Conservation (phyloP, 2,113 vertebrate species). For the Donacobius atricapilla region DNA sequence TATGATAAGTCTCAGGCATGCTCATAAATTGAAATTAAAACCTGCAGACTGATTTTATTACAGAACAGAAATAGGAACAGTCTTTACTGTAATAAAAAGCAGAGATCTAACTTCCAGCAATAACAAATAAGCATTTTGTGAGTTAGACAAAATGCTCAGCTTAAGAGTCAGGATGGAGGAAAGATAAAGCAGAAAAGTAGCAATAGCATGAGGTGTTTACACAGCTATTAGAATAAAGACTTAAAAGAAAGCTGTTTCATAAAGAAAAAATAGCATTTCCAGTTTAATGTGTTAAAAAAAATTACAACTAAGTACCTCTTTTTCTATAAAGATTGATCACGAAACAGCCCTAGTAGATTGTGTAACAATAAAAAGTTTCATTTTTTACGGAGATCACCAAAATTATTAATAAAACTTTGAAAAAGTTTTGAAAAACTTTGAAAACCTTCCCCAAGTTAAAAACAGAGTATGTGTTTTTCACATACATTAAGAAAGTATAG, state of each 20-base stretch:
- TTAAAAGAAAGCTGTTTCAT: neutral
- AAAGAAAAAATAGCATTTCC: neutral
- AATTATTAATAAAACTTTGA: neutral
- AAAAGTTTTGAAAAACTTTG: neutral
- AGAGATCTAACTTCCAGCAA: neutral
- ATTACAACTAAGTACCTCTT: neutral
- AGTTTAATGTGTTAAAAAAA: neutral
- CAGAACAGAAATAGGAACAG: neutral
- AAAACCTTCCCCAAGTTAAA: neutral
- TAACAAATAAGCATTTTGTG: neutral
- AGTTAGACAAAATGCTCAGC: neutral
- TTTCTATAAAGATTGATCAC: neutral
- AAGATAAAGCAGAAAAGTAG: neutral
- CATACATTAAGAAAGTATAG: neutral
- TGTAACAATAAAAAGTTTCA: neutral
- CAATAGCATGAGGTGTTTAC: neutral
- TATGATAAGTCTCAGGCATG: neutral
- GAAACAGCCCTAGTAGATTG: neutral
- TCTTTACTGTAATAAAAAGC: neutral
- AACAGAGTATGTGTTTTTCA: neutral
- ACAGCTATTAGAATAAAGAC: neutral
- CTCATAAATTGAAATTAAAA: neutral
- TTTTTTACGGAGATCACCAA: neutral
- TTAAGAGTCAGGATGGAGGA: neutral
- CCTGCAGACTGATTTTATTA: neutral